phyloP scores from a whole-genome alignment of 1,140 invertebrate genomes.

The Laupala kohalensis region DNA sequence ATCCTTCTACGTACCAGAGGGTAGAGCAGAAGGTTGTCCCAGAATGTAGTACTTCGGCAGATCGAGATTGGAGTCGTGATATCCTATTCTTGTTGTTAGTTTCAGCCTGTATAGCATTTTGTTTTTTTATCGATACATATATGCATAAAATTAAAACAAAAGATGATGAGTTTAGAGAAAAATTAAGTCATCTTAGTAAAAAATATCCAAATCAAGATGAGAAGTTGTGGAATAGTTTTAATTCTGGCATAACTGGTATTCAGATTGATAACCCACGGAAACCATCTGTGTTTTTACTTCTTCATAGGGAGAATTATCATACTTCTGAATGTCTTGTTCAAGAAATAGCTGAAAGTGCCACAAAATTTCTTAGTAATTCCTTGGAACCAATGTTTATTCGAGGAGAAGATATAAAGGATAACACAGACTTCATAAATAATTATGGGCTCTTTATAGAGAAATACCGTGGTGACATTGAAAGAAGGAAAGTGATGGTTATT shows the following conservation, averaged over 20 bases:
- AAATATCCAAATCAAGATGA: conserved; percentile 2
- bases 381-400: background rate
- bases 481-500: conserved; percentile 28
- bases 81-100: too few species aligned
- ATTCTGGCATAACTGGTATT: conserved; percentile 1
- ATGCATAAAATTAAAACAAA: too few species aligned
- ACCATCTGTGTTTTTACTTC: conserved; percentile 5
- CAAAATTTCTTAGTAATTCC: background rate
- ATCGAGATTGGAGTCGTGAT: too few species aligned
- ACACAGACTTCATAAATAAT: conserved; percentile 19
- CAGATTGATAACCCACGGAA: background rate
- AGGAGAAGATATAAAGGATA: background rate
- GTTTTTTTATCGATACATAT: too few species aligned
- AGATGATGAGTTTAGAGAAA: background rate
- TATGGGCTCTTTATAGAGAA: conserved; percentile 29
- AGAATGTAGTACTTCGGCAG: too few species aligned
- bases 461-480: conserved; percentile 22
- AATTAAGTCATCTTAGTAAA: background rate
- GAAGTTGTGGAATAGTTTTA: background rate
- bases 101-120: too few species aligned
- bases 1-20: too few species aligned
- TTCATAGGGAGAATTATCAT: background rate
- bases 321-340: conserved; percentile 2
- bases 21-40: too few species aligned
- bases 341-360: background rate